Percentiles rank a stretch among this genome's conserved stretches.
phyloP scores from a whole-genome alignment of 2,888 invertebrate genomes.

The Lepidocyrtoides sp. region DNA sequence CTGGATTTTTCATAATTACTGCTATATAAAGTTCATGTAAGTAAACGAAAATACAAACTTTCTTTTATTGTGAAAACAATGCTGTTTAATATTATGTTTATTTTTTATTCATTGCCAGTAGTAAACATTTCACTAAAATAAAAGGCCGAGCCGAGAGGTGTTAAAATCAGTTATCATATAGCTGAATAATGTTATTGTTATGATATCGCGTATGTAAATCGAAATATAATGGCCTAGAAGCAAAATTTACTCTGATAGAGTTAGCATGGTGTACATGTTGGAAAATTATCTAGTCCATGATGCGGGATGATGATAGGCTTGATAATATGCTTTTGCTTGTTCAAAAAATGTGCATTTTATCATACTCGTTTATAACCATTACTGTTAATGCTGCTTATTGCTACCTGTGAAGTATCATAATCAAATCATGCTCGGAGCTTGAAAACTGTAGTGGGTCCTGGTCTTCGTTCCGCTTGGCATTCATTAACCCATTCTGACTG shows the following conservation, averaged over 20 bases:
- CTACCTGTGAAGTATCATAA: neutral
- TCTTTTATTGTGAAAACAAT: neutral
- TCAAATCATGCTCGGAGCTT: neutral
- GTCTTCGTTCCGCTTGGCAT: conserved; percentile 62
- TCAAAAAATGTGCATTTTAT: conserved; percentile 44
- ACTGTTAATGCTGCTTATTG: conserved; percentile 2
- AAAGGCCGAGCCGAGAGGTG: neutral
- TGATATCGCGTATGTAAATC: neutral
- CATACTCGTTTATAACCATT: conserved; percentile 21
- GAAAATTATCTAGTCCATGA: conserved; percentile 53
- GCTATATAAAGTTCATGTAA: too few relatives aligned
- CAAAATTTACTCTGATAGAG: conserved; percentile 5
- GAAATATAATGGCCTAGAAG: neutral
- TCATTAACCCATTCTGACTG: conserved; percentile 54
- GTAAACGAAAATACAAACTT: neutral
- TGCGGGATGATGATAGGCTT: conserved; percentile 47
- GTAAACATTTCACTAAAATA: too few relatives aligned
- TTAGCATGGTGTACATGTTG: conserved; percentile 16
- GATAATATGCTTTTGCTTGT: conserved; percentile 27
- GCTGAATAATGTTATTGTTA: neutral
- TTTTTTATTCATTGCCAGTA: too few relatives aligned
- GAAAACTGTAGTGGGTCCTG: conserved; percentile 24
- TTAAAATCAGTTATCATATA: neutral
- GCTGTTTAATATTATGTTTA: too few relatives aligned
- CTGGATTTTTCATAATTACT: conserved; percentile 36